phyloP scores from a whole-genome alignment of 2,113 vertebrate species.

The Jaculus jaculus region DNA sequence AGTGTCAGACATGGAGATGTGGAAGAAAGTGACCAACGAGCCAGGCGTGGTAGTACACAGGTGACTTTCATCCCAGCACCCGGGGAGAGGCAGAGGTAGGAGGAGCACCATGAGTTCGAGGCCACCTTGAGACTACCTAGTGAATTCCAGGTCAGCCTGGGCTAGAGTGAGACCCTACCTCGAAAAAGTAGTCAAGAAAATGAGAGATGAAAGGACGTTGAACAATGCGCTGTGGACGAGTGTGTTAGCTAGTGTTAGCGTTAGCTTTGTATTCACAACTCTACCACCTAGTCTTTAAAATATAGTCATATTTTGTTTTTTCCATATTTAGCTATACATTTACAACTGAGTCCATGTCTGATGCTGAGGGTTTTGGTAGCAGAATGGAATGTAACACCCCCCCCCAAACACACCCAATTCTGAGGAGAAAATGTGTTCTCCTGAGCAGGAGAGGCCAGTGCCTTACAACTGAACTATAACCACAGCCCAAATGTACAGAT shows the following conservation, averaged over 20 bases:
- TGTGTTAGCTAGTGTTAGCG: background rate
- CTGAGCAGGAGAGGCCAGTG: background rate
- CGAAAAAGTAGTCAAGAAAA: too few relatives aligned
- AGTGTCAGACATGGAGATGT: background rate
- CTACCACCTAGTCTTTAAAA: conserved; percentile 17
- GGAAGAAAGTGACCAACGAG: background rate
- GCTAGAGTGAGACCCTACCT: too few relatives aligned
- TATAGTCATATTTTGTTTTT: background rate
- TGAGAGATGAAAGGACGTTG: background rate
- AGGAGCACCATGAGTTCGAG: too few relatives aligned
- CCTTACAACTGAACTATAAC: background rate
- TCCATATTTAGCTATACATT: background rate
- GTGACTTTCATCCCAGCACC: too few relatives aligned
- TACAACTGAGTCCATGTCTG: too few relatives aligned
- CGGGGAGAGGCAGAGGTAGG: too few relatives aligned
- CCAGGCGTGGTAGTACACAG: too few relatives aligned
- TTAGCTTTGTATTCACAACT: background rate
- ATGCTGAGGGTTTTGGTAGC: too few relatives aligned
- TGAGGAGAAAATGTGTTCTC: background rate
- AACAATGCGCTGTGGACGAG: background rate
- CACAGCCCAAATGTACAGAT: background rate
- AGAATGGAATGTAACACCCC: too few relatives aligned
- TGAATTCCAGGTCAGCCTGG: too few relatives aligned
- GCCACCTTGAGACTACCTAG: too few relatives aligned
- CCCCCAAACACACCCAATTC: background rate